phyloP scores from a whole-genome alignment of 1,140 invertebrate genomes.

The Physella acuta region DNA sequence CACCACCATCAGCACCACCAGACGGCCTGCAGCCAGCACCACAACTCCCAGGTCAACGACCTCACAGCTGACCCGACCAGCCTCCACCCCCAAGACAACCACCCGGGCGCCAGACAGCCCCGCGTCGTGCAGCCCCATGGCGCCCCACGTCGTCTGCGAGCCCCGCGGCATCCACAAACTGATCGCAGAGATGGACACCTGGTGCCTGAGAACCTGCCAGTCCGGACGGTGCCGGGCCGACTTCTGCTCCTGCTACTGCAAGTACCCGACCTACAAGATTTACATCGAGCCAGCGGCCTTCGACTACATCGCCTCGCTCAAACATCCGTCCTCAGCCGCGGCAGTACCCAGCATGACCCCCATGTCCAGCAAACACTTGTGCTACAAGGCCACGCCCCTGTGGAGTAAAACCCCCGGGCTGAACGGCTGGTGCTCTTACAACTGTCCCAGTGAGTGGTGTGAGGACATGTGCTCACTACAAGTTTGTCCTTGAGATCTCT shows the following conservation, averaged over 20 bases:
- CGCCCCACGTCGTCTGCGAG: constrained; percentile 22
- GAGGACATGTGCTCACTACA: constrained; percentile 21
- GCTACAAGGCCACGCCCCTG: constrained; percentile 12
- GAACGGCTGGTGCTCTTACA: constrained; percentile 19
- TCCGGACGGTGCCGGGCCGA: constrained; percentile 17
- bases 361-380: constrained; percentile 9
- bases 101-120: neutral
- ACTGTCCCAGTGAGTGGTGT: constrained; percentile 23
- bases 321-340: constrained; percentile 2
- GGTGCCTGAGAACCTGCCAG: constrained; percentile 26
- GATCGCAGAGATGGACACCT: constrained; percentile 26
- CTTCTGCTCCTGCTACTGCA: constrained; percentile 27
- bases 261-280: constrained; percentile 24
- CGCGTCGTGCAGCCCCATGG: constrained; percentile 16
- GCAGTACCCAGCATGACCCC: no score
- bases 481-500: constrained; percentile 18
- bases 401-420: constrained; percentile 18
- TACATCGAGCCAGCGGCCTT: constrained; percentile 19
- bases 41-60: neutral
- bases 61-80: neutral
- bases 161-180: constrained; percentile 21
- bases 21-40: neutral
- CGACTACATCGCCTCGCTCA: constrained; percentile 12
- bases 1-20: neutral
- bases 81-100: neutral